A percentile compares a stretch with the other conserved stretches of the same genome.
These are phyloP conservation scores for Aplysia californica DNA, from an alignment of 1,140 invertebrate genomes.

Conservation along the genomic window DNA sequence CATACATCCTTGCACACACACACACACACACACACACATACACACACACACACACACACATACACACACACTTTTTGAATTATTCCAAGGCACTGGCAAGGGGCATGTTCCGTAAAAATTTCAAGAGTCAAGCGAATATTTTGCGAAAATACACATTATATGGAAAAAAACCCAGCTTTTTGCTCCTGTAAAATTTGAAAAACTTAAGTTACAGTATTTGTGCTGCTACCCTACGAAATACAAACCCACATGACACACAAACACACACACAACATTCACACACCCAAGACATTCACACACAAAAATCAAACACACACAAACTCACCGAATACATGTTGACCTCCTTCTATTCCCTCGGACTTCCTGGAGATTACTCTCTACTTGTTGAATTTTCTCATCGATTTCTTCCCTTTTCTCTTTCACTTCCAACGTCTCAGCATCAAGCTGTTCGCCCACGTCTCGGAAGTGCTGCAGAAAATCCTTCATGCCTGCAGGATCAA, in stretches of 20 bases:
- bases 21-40: too few species aligned
- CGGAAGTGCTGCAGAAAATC: constrained; percentile 19
- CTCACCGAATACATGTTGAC: too few species aligned
- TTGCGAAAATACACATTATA: too few species aligned
- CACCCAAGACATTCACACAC: neutral
- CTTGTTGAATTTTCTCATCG: neutral
- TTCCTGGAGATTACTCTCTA: neutral
- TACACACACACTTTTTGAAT: too few species aligned
- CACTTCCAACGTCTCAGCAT: constrained; percentile 2
- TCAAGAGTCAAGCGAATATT: too few species aligned
- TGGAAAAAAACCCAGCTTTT: too few species aligned
- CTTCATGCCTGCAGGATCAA: constrained; percentile 7
- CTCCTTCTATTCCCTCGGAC: neutral
- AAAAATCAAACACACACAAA: neutral
- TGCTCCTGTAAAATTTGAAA: neutral
- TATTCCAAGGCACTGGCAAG: too few species aligned
- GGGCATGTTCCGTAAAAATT: too few species aligned
- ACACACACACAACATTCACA: neutral
- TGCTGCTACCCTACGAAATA: neutral
- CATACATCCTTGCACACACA: too few species aligned
- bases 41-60: too few species aligned
- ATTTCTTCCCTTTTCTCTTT: constrained; percentile 16
- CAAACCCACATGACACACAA: neutral
- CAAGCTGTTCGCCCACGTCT: neutral
- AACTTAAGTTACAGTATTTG: neutral